Conservation (phyloP, 2,888 invertebrate species). For the Lasioglossum calceatum region DNA sequence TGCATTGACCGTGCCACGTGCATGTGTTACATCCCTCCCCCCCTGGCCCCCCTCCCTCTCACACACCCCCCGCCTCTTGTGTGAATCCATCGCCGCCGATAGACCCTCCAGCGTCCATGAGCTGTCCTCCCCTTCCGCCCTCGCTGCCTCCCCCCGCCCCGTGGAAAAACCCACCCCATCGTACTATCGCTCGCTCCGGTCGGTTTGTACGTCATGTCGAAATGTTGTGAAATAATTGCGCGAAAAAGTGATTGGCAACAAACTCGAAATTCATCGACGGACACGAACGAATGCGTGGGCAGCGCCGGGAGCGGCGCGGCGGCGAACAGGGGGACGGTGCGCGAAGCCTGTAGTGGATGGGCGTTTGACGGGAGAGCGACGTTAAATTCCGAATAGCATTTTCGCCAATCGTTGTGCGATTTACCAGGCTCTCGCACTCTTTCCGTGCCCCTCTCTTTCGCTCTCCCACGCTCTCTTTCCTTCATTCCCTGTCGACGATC, state of each 20-base stretch:
- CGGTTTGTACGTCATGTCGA: slow-evolving; percentile 82
- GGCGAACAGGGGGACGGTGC: slow-evolving; percentile 26
- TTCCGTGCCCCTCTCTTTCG: slow-evolving; percentile 61
- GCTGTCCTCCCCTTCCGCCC: slow-evolving; percentile 33
- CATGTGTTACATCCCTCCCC: slow-evolving; percentile 81
- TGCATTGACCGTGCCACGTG: slow-evolving; percentile 82
- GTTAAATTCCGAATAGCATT: slow-evolving; percentile 76
- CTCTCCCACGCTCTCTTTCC: slow-evolving; percentile 28
- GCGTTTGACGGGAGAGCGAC: slow-evolving; percentile 73
- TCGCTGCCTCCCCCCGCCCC: not conserved
- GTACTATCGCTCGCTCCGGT: slow-evolving; percentile 47
- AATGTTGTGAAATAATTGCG: slow-evolving; percentile 82
- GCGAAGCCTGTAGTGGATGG: slow-evolving; percentile 54
- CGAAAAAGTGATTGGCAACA: slow-evolving; percentile 83
- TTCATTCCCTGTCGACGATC: slow-evolving; percentile 39
- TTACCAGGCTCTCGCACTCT: slow-evolving; percentile 64
- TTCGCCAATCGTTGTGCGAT: slow-evolving; percentile 74
- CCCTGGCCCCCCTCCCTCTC: not conserved
- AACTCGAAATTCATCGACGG: slow-evolving; percentile 78
- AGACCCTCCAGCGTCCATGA: slow-evolving; percentile 65
- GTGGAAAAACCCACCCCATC: slow-evolving; percentile 17
- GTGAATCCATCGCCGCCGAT: slow-evolving; percentile 67
- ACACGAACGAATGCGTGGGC: slow-evolving; percentile 47
- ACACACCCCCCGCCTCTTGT: slow-evolving; percentile 41
- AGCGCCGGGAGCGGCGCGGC: slow-evolving; percentile 25